Evolutionary conservation across 2,113 vertebrate species (phyloP), one percentile per base, ranked within the genome.

Genomic region (Ctenomys sociabilis): DNA sequence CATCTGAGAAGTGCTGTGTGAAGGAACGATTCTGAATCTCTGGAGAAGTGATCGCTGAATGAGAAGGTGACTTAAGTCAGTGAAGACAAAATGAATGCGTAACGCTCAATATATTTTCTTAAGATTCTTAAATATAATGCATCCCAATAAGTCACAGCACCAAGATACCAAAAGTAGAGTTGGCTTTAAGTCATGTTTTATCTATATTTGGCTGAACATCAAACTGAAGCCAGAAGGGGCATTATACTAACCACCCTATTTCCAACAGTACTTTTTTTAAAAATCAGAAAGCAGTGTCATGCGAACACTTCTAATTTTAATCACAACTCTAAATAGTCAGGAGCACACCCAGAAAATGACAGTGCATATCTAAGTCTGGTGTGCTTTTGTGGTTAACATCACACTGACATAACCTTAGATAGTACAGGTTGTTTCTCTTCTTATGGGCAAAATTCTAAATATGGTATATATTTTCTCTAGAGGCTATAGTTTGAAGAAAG

Each of bases 311-410:
- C 91, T 94, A 70, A 96, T 95, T 96, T 96, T 94, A 96, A 89
- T 97, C 91, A 87, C 32, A 85, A 30, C 86, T 94, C 75, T 81
- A 92, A 96, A 96, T 86, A 95, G 82, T 81, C 45, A 92, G 78
- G 92, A 73, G 64, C 85, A 96, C 85, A 95, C 81, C 90, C 95
- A 94, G 95, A 92, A 97, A 96, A 97, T 93, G 77, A 97, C 5
- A 94, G 96, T 95, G 91, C 91, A 0, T 93, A 78, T 85, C n/a
- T 52, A 57, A 84, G 84, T 40, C 81, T 54, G 88, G 78, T n/a
- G 4, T 70, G n/a, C 82, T 94, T 66, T 40, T 92, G 91, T 88
- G 96, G 91, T 84, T 88, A 52, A 32, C 91, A 54, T 59, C 64
- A 72, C 61, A 95, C n/a, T 75, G 54, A 85, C 84, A 64, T 37